A percentile compares a stretch with the other conserved stretches of the same genome.
These are phyloP conservation scores for Lutjanus argentimaculatus DNA, from an alignment of 2,797 vertebrate genomes.

Conservation along the genomic window DNA sequence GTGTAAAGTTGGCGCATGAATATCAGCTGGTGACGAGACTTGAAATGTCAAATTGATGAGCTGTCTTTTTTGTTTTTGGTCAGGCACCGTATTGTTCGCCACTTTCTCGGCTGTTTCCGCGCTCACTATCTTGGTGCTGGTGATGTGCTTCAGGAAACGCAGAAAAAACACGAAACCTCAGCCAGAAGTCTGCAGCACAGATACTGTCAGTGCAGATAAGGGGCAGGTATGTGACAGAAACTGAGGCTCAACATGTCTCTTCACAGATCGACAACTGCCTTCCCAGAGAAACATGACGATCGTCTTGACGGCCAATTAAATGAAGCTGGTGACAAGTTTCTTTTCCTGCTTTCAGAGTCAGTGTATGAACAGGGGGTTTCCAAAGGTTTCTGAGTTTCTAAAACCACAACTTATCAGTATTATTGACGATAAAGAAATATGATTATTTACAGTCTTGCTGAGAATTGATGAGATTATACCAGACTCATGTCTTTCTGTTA, in stretches of 20 bases:
- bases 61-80: not conserved
- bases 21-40: not conserved
- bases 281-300: not conserved
- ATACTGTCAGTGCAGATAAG: not conserved
- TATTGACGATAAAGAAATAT: not conserved
- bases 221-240: conserved; percentile 39
- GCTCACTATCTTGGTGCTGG: conserved; percentile 27
- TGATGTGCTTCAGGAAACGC: conserved; percentile 28
- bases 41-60: not conserved
- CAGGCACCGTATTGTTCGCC: conserved; percentile 41
- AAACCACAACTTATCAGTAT: not conserved
- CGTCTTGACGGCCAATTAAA: not conserved
- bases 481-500: not conserved
- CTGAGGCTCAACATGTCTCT: not conserved
- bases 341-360: conserved; percentile 34
- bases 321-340: not conserved
- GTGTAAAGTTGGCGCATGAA: not conserved
- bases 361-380: conserved; percentile 19
- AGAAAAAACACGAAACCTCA: conserved; percentile 24
- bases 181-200: not conserved
- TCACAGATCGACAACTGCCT: not conserved
- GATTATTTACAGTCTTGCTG: not conserved
- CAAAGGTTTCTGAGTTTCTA: not conserved
- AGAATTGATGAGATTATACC: not conserved
- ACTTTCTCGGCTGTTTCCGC: rapidly evolving